Base-by-base conservation (phyloP, 1,140 invertebrate species). In the Bombus superbus region DNA sequence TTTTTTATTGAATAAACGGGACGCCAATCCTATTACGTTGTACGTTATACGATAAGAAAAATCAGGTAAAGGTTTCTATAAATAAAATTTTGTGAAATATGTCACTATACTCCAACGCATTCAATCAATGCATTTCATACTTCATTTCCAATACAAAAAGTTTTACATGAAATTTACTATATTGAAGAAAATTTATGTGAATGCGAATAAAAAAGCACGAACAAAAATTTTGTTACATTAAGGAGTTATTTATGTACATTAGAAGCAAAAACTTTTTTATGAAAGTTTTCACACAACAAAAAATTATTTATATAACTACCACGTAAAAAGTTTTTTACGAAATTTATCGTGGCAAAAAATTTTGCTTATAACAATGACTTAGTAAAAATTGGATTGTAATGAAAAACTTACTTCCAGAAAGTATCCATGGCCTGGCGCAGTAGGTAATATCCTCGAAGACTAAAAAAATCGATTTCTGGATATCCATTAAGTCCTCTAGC, bases 381-480 rank as follows among this genome's bases (percentile, higher is more conserved):
- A 18, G 10, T 40, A 2, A 35, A 32, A 64, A 15, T n/a, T 62
- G 18, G 5, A 53, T 53, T 53, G 5, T 35, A 53, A 38, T n/a
- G 13, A 66, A 4, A 25, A 72, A 75, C 81, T 84, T 88, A 94
- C 93, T 92, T 85, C 81, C 93, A 10, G 81, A 89, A 6, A 94
- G 64, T 3, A 94, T 81, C 38, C 91, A 90, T 13, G 81, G 88
- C 28, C 86, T 88, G 0, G 92, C 90, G 8, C 59, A 86, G 68
- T 94, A 94, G 0, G 90, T 92, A 35, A 94, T 72, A 82, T 92
- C 88, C 68, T 91, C 82, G 76, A 94, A 94, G 28, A 88, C 90
- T 78, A 94, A 77, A 81, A 92, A 90, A 10, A 93, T 72, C 13
- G 88, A 89, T 25, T 83, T 89, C 1, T 89, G 38, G 74, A 89